Conservation (phyloP, 2,888 invertebrate species). For the Limnephilus marmoratus region DNA sequence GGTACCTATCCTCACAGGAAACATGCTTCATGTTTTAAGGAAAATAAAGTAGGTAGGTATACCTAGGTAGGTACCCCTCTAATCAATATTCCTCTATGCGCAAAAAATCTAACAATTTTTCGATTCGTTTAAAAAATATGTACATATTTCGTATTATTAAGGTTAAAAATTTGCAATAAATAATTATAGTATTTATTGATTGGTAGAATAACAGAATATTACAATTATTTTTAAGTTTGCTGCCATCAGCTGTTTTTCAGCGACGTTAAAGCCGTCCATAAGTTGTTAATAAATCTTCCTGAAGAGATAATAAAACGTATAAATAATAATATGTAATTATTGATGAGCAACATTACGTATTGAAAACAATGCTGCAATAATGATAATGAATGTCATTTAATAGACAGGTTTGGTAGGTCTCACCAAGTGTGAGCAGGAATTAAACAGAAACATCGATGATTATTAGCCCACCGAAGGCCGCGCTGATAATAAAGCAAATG, state of each 20-base stretch:
- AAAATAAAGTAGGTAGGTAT: not conserved
- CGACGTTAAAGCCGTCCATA: not conserved
- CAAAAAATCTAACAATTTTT: not conserved
- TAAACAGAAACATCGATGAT: not conserved
- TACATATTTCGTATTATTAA: too few species aligned
- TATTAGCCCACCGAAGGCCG: slow-evolving; percentile 46
- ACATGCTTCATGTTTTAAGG: not conserved
- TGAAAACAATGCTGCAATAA: not conserved
- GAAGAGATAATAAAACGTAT: not conserved
- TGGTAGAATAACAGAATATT: not conserved
- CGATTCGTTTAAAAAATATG: too few species aligned
- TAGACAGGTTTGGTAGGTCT: not conserved
- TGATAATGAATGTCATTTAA: not conserved
- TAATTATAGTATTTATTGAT: too few species aligned
- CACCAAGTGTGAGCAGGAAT: not conserved
- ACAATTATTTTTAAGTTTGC: not conserved
- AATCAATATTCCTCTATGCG: not conserved
- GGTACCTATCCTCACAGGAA: not conserved
- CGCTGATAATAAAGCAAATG: slow-evolving; percentile 30
- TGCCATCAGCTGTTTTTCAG: not conserved
- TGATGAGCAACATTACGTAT: not conserved
- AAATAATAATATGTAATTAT: not conserved
- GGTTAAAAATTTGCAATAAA: too few species aligned
- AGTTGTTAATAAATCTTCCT: not conserved
- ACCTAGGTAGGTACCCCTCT: too few species aligned